These are phyloP conservation scores for Strix uralensis DNA, from an alignment of 2,113 vertebrate species.

Conservation along the genomic window DNA sequence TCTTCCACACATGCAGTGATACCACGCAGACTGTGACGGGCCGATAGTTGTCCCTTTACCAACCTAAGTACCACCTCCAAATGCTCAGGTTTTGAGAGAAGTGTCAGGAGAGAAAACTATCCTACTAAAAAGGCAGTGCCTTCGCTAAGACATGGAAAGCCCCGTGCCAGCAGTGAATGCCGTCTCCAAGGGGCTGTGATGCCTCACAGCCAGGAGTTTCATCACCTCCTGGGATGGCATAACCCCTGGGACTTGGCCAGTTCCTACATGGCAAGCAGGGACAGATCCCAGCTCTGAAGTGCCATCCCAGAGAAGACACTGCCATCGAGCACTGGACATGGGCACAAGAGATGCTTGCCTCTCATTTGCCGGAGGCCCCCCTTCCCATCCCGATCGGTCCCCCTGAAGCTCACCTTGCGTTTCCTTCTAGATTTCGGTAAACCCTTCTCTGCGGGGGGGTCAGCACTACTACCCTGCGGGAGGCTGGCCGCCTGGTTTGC, in stretches of 20 bases:
- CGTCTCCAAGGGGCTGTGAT: not conserved
- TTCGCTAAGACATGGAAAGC: not conserved
- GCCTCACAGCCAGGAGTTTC: not conserved
- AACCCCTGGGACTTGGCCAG: not conserved
- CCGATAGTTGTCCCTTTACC: not conserved
- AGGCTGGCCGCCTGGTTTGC: conserved; percentile 72
- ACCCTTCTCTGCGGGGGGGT: conserved; percentile 69
- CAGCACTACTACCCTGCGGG: conserved; percentile 62
- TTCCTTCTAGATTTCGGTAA: conserved; percentile 87
- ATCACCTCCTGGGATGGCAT: not conserved
- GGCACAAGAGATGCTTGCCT: rapidly evolving
- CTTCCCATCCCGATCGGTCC: rapidly evolving
- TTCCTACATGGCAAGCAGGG: rapidly evolving
- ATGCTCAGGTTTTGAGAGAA: not conserved
- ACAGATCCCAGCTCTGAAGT: not conserved
- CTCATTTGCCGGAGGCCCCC: not conserved
- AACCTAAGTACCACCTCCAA: not conserved
- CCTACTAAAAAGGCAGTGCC: not conserved
- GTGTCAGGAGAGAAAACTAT: not conserved
- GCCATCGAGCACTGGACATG: rapidly evolving
- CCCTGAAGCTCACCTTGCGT: conserved; percentile 85
- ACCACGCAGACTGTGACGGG: not conserved
- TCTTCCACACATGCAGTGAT: not conserved
- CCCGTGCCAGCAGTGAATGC: rapidly evolving
- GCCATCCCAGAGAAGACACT: not conserved